A percentile compares a stretch with the other conserved stretches of the same genome.
Evolutionary conservation across 2,113 vertebrate species (phyloP).

Genomic region (Labeo catla): DNA sequence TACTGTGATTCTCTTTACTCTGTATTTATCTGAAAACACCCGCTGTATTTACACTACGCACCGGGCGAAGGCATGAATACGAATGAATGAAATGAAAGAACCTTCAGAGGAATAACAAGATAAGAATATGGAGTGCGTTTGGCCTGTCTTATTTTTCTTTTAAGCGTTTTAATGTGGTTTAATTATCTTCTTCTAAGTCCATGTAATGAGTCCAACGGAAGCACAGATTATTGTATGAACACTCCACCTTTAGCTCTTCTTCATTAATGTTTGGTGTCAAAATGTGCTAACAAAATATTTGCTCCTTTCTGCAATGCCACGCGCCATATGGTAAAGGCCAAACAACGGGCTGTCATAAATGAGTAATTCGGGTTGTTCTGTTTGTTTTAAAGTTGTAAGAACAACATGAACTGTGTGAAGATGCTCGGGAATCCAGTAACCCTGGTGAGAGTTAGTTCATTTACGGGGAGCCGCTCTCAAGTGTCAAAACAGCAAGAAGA

Average conservation of each 20-base stretch:
- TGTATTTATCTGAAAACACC: slow-evolving; percentile 76
- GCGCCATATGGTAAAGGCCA: slow-evolving; percentile 55
- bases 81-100: slow-evolving; percentile 59
- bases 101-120: slow-evolving; percentile 61
- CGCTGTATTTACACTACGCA: slow-evolving; percentile 47
- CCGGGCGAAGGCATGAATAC: slow-evolving; percentile 46
- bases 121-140: slow-evolving; percentile 44
- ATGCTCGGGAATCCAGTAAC: slow-evolving; percentile 64
- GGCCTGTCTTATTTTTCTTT: not conserved
- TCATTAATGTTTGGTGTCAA: not conserved
- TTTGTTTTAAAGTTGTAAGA: slow-evolving; percentile 74
- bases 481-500: no score
- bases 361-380: slow-evolving; percentile 67
- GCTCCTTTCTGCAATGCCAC: slow-evolving; percentile 4
- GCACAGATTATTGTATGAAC: not conserved
- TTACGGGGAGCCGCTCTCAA: not conserved
- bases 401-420: slow-evolving; percentile 68
- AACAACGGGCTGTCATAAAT: slow-evolving; percentile 52
- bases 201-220: not conserved
- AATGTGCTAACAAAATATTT: not conserved
- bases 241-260: not conserved
- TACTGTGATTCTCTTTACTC: slow-evolving; percentile 70
- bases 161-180: not conserved
- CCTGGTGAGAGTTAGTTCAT: slow-evolving; percentile 61
- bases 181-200: not conserved